Base-by-base conservation (phyloP, 2,888 invertebrate genomes). In the Phyto melanocephala region DNA sequence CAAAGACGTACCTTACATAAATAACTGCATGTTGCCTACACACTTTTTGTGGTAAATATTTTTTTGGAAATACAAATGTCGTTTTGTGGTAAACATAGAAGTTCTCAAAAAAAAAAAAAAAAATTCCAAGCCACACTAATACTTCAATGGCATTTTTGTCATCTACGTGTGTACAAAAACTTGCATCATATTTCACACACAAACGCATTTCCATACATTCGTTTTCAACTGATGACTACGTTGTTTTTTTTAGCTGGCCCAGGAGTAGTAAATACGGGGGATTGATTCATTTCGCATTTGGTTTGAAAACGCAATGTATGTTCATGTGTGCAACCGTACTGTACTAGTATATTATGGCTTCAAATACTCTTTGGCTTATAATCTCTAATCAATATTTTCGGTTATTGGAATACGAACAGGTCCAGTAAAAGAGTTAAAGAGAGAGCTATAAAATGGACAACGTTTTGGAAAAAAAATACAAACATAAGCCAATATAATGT, bases 341-440 rank as follows among this genome's bases (percentile, higher is more conserved):
- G 52, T 56, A 70, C 56, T 54, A 24, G 40, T 45, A 50, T 62
- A 76, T n/a, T 33, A 28, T 28, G 22, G 17, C 45, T 35, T 37
- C 42, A 62, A 63, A 42, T 45, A 47, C 28, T 63, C 56, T 47
- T 71, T 65, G 81, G 85, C 86, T 84, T 84, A 83, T 86, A 86
- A 86, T 84, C 83, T 86, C 85, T 80, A 88, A 88, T 88, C 88
- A 88, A 88, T 88, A 88, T 86, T 88, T 81, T 87, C 60, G 86
- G 86, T 84, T 88, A 88, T 88, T 88, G 86, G 85, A 85, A 85
- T 83, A 72, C 35, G 3, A 28, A 81, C 78, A 42, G 24, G 28
- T 6, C 2, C 1, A 7, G 20, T 28, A 8, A 22, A 22, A 28
- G 42, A 20, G 7, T 1, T n/a, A 4, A n/a, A 42, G 8, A 40